Conservation (phyloP, 2,888 invertebrate species). For the Parapristionchus giblindavisi region DNA sequence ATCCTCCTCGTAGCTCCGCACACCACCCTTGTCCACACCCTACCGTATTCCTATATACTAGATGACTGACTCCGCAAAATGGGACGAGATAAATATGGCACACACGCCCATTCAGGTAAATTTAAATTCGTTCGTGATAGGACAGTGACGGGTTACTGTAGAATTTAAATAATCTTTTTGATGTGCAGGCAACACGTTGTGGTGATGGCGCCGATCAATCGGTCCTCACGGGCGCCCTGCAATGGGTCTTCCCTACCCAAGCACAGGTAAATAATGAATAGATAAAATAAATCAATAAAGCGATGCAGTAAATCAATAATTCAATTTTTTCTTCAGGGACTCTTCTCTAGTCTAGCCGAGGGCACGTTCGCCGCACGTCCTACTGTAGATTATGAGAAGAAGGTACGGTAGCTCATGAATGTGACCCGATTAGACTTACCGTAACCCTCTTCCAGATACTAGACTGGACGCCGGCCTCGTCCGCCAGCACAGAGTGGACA, state of each 20-base stretch:
- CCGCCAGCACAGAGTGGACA: not conserved
- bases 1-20: too few relatives aligned
- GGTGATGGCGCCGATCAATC: too few relatives aligned
- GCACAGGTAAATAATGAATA: not conserved
- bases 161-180: too few relatives aligned
- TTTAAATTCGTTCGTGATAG: too few relatives aligned
- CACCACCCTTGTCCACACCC: not conserved
- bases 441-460: slow-evolving; percentile 10
- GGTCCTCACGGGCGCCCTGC: too few relatives aligned
- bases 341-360: slow-evolving; percentile 21
- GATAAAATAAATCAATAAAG: too few relatives aligned
- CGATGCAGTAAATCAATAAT: not conserved
- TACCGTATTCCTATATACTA: not conserved
- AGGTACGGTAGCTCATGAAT: not conserved
- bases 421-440: not conserved
- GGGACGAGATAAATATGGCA: too few relatives aligned
- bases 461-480: slow-evolving; percentile 21
- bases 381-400: slow-evolving; percentile 19
- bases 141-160: too few relatives aligned
- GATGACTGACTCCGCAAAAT: too few relatives aligned
- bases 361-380: slow-evolving; percentile 8
- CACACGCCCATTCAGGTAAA: too few relatives aligned
- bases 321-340: not conserved
- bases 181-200: too few relatives aligned
- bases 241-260: not conserved